Evolutionary conservation across 1,140 invertebrate genomes (phyloP).

Genomic region (Uloborus diversus): DNA sequence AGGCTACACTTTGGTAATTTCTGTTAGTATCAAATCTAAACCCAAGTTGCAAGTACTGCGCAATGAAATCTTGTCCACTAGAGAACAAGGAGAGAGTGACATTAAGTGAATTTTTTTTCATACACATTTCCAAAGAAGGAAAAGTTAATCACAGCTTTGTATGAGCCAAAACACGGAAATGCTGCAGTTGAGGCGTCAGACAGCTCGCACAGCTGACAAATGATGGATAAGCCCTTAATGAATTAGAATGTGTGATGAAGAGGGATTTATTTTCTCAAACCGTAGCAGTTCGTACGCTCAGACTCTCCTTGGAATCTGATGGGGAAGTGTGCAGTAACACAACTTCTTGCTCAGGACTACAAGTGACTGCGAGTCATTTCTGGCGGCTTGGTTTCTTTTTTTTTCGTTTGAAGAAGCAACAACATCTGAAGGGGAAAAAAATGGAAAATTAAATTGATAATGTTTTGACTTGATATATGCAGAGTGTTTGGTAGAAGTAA

Average conservation of each 20-base stretch:
- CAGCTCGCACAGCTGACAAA: not conserved
- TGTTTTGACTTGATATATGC: not conserved
- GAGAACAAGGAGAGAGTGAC: constrained; percentile 47
- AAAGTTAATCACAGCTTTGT: constrained; percentile 54
- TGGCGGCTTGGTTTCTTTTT: constrained; percentile 75
- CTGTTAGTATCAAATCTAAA: constrained; percentile 57
- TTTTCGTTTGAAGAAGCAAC: constrained; percentile 59
- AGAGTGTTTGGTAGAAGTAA: no score
- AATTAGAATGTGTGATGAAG: constrained; percentile 34
- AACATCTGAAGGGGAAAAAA: constrained; percentile 58
- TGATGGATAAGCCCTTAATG: constrained; percentile 11
- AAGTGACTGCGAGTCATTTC: constrained; percentile 64
- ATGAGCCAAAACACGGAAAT: constrained; percentile 28
- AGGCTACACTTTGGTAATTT: constrained; percentile 54
- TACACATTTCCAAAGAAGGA: constrained; percentile 4
- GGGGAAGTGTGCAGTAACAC: constrained; percentile 74
- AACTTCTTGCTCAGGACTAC: constrained; percentile 73
- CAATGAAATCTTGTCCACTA: constrained; percentile 18
- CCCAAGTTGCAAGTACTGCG: constrained; percentile 49
- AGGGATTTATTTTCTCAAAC: constrained; percentile 33
- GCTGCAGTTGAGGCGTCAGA: constrained; percentile 1
- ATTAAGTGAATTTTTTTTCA: constrained; percentile 1
- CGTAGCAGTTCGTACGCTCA: constrained; percentile 61
- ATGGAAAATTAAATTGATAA: not conserved
- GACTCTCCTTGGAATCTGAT: constrained; percentile 74